Percentiles rank a stretch among this genome's conserved stretches.
Conservation (phyloP, 2,797 vertebrate species). For the Sitta carolinensis region DNA sequence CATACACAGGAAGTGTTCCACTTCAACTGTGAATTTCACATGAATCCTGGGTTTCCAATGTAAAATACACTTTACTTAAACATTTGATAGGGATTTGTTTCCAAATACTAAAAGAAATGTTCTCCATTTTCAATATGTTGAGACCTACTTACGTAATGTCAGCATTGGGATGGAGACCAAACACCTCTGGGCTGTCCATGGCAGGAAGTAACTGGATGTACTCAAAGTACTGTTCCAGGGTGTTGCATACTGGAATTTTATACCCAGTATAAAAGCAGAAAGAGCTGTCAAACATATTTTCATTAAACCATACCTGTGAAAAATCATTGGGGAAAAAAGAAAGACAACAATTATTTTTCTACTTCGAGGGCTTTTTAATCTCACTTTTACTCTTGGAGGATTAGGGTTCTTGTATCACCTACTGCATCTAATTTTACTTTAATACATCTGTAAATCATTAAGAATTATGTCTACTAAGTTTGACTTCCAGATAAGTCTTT, state of each 20-base stretch:
- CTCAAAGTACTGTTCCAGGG: constrained; percentile 81
- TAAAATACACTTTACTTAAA: neutral
- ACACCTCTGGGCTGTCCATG: constrained; percentile 81
- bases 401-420: neutral
- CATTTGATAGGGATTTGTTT: neutral
- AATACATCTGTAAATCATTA: neutral
- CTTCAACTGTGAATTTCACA: neutral
- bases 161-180: constrained; percentile 80
- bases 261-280: constrained; percentile 86
- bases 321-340: neutral
- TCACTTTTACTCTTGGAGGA: neutral
- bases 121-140: neutral
- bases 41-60: neutral
- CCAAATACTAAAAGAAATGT: neutral
- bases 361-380: neutral
- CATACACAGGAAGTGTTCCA: neutral
- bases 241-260: constrained; percentile 82
- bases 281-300: constrained; percentile 79
- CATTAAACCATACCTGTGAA: constrained; percentile 84
- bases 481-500: neutral
- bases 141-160: constrained; percentile 76
- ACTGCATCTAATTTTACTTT: neutral
- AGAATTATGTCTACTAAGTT: neutral
- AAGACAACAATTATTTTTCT: neutral
- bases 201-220: constrained; percentile 80